Conservation (phyloP, 2,888 invertebrate species). For the Sussaba pulchella region DNA sequence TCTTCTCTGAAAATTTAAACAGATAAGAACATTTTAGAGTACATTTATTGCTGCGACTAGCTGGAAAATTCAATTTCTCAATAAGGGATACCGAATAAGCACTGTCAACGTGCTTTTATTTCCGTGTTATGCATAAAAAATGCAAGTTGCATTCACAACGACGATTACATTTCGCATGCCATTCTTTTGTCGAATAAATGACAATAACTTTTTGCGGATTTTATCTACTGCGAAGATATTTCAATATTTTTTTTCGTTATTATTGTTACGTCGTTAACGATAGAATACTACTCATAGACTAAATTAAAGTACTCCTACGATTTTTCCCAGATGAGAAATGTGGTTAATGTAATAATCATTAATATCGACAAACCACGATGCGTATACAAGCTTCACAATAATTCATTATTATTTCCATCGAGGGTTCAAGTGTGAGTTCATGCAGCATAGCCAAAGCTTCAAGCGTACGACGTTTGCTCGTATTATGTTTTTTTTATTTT, state of each 20-base stretch:
- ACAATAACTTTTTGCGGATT: background rate
- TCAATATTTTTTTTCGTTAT: background rate
- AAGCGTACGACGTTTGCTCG: slow-evolving; percentile 70
- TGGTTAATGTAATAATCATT: slow-evolving; percentile 5
- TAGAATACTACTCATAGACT: no score
- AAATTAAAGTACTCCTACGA: background rate
- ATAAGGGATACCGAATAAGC: slow-evolving; percentile 14
- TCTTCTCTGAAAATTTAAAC: slow-evolving; percentile 88
- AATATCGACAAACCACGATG: slow-evolving; percentile 30
- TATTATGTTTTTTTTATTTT: slow-evolving; percentile 3
- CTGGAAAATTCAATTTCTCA: slow-evolving; percentile 22
- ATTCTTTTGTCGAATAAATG: slow-evolving; percentile 55
- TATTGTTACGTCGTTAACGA: background rate
- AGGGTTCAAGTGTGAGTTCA: slow-evolving; percentile 69
- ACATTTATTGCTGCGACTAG: slow-evolving; percentile 18
- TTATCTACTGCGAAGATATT: background rate
- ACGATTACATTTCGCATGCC: slow-evolving; percentile 65
- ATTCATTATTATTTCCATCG: slow-evolving; percentile 42
- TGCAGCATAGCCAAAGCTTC: slow-evolving; percentile 83
- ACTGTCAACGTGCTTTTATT: slow-evolving; percentile 36
- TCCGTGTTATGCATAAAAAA: slow-evolving; percentile 35
- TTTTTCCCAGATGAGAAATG: background rate
- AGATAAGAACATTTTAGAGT: background rate
- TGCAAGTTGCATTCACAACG: slow-evolving; percentile 53
- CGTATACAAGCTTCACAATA: slow-evolving; percentile 58